These are phyloP conservation scores for Mesocricetus auratus DNA, from an alignment of 2,113 vertebrate genomes.

Conservation along the genomic window DNA sequence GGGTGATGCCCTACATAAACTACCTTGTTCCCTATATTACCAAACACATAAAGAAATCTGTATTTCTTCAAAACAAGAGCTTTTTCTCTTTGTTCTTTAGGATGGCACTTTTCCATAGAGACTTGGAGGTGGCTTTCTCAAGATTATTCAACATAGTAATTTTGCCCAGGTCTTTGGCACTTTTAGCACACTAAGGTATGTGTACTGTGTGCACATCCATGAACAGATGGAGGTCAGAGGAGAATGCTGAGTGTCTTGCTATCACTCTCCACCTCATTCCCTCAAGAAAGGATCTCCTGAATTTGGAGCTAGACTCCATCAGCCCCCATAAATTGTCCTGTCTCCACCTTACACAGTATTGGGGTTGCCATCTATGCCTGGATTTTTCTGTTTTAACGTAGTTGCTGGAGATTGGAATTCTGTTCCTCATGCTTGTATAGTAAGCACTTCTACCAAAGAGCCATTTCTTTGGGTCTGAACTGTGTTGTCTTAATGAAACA, in stretches of 20 bases:
- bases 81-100: background rate
- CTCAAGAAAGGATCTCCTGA: background rate
- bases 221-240: background rate
- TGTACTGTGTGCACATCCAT: background rate
- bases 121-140: background rate
- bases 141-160: constrained; percentile 8
- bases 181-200: constrained; percentile 23
- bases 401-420: background rate
- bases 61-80: constrained; percentile 31
- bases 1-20: constrained; percentile 19
- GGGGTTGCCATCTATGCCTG: background rate
- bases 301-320: background rate
- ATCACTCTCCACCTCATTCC: background rate
- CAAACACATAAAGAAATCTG: constrained; percentile 20
- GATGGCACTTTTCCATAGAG: background rate
- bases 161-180: background rate
- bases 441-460: background rate
- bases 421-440: background rate
- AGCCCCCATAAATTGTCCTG: background rate
- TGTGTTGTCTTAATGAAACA: constrained; percentile 46
- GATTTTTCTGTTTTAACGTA: background rate
- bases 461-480: background rate
- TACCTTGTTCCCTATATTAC: background rate
- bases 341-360: background rate
- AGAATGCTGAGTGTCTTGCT: background rate